These are phyloP conservation scores for Dicaeum eximium DNA, from an alignment of 2,113 vertebrate species.

Conservation along the genomic window DNA sequence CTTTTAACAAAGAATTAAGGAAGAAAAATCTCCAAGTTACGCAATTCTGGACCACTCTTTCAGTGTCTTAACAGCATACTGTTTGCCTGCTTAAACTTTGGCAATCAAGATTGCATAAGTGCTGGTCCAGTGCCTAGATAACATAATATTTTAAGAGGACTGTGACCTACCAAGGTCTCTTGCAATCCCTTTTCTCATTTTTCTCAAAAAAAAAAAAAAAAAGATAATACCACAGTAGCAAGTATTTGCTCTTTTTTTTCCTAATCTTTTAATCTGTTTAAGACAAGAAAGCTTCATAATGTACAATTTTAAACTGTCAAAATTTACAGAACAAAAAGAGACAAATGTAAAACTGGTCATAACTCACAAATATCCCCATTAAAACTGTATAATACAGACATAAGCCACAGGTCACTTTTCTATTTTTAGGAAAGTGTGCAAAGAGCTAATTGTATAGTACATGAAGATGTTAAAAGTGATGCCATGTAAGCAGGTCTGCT, in stretches of 20 bases:
- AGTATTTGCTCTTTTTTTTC: neutral
- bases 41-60: neutral
- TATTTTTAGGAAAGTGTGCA: conserved; percentile 60
- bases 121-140: neutral
- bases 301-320: conserved; percentile 44
- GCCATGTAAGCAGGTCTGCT: conserved; percentile 15
- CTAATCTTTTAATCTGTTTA: conserved; percentile 61
- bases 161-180: neutral
- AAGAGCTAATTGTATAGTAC: conserved; percentile 41
- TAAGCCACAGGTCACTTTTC: conserved; percentile 28
- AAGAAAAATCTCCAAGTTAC: neutral
- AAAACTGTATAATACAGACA: conserved; percentile 37
- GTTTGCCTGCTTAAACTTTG: neutral
- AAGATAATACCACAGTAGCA: neutral
- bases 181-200: neutral
- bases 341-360: conserved; percentile 41
- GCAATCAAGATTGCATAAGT: neutral
- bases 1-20: neutral
- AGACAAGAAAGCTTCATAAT: conserved; percentile 55
- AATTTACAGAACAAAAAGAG: conserved; percentile 41
- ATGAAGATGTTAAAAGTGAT: conserved; percentile 52
- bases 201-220: neutral
- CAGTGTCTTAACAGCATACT: neutral
- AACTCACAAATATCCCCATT: conserved; percentile 47
- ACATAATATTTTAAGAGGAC: neutral